Evolutionary conservation across 2,888 invertebrate species (phyloP), one percentile per base, ranked within the genome.

Genomic region (Tachina fera): DNA sequence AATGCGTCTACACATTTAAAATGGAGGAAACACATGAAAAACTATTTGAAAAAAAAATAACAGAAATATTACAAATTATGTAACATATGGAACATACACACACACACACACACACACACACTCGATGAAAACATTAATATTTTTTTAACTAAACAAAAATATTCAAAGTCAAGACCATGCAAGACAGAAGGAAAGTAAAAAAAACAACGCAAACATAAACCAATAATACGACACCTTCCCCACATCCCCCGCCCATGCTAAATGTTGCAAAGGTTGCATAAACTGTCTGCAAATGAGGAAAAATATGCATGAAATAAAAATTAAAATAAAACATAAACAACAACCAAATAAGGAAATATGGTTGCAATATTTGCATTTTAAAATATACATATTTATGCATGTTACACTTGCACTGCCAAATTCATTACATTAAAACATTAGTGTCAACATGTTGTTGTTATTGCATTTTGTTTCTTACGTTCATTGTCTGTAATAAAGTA

Each of bases 141-240:
- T 39, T 31, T 19, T 6, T 16, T 43, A 16, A 63, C 51, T 22
- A n/a, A 16, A 13, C 43, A 13, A 43, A 60, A 72, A 80, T 63
- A 71, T 83, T 83, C 82, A 83, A 76, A 83, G 76, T 83, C 82
- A 83, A 83, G 82, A 83, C 31, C 82, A 77, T 49, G 65, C 56
- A 74, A 63, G 53, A 47, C 67, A 56, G 8, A 53, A 5, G 3
- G 16, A 47, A 51, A n/a, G n/a, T n/a, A n/a, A 56, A 53, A 65
- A 61, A 67, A 43, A 41, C n/a, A 31, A 4, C 11, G 47, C 16
- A 56, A 41, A 70, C 49, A 63, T 16, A 74, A 67, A 58, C 74
- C 58, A 68, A 75, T 75, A 76, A 45, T 19, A 63, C 47, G 53
- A 65, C 47, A 70, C 53, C 70, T 0, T 4, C 4, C 31, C 31